Evolutionary conservation across 2,797 vertebrate species (phyloP).

Genomic region (Prunella strophiata): DNA sequence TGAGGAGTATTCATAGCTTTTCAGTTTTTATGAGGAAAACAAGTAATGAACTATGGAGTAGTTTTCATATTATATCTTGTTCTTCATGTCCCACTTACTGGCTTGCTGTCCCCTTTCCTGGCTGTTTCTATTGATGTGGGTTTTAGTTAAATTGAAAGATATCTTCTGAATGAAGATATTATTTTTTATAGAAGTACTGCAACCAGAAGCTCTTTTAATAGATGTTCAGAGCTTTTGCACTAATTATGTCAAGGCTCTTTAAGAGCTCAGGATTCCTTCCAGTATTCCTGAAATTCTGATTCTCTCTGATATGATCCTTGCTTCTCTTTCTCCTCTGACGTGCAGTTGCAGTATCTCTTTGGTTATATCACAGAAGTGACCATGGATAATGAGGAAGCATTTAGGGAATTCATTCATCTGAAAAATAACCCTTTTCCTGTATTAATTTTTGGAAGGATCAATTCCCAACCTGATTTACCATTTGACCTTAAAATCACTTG

Average conservation of each 20-base stretch:
- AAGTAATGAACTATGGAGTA: background rate
- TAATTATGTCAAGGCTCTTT: background rate
- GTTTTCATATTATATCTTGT: background rate
- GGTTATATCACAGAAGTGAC: background rate
- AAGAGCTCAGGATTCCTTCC: background rate
- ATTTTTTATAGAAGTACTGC: background rate
- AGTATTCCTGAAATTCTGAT: background rate
- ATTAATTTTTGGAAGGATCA: background rate
- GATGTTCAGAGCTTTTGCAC: background rate
- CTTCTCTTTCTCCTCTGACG: background rate
- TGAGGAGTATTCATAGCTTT: background rate
- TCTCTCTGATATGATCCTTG: background rate
- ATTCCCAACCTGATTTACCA: background rate
- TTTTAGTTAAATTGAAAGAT: background rate
- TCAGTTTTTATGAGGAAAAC: background rate
- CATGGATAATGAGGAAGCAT: background rate
- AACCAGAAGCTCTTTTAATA: background rate
- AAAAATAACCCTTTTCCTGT: background rate
- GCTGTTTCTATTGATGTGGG: background rate
- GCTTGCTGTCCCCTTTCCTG: background rate
- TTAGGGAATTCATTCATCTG: background rate
- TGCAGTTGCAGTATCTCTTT: background rate
- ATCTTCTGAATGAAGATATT: background rate
- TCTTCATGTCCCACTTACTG: background rate
- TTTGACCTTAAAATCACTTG: background rate